Evolutionary conservation across 2,113 vertebrate genomes (phyloP), one percentile per base, ranked within the genome.

Genomic region (Promerops cafer): DNA sequence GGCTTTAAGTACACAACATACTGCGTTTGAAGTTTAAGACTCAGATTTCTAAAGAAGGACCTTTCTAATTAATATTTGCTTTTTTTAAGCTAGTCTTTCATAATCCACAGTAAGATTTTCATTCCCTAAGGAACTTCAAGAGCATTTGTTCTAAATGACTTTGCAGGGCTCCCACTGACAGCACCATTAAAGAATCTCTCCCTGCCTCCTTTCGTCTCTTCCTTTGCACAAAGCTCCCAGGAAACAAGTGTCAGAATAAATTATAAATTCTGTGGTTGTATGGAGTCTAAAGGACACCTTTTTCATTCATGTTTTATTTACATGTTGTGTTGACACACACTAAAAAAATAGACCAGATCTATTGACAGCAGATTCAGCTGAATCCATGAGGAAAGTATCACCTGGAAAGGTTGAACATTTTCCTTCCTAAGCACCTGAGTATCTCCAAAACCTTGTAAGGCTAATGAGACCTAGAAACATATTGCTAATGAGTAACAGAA

Each of bases 91-190:
- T 66, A 74, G 64, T 44, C 71, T 92, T 94, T 90, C 86, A 75
- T 83, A 95, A 93, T 78, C 89, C 69, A 66, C 72, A 78, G 86
- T 16, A 84, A 94, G 64, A 49, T 60, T 94, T 81, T 68, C 60
- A 27, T 52, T 83, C 79, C 94, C 44, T 90, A 50, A 88, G 89
- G 91, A 96, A 64, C 76, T 78, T 89, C 78, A 71, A 77, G 71
- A 93, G 69, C 79, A 44, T 93, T 95, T 96, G 94, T 60, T 87
- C 88, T 94, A 90, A 94, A 88, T 83, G 93, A 93, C 94, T 95
- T 91, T 80, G 84, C 75, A 83, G 71, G 76, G 86, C 83, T 95
- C 90, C 76, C 60, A 64, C 77, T 91, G 88, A 77, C 71, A 95
- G 71, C 37, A 37, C 42, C 3, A 16, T 66, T 90, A 78, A 79